Percentiles rank a stretch among this genome's conserved stretches.
Conservation (phyloP, 2,113 vertebrate genomes). For the Vireo altiloquus region DNA sequence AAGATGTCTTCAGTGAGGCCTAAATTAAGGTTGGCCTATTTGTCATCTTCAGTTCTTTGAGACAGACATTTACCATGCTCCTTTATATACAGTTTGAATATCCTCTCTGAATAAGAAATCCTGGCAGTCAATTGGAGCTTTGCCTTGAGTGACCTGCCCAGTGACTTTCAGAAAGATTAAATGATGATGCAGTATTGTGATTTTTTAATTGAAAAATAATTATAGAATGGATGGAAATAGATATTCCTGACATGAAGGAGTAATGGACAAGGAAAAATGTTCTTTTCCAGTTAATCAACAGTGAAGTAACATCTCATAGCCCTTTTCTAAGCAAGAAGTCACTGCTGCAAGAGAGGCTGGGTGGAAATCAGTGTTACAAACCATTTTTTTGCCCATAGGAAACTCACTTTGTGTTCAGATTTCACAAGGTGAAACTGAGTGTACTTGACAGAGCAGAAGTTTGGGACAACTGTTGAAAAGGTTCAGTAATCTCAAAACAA, state of each 20-base stretch:
- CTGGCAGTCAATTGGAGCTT: neutral
- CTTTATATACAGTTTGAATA: neutral
- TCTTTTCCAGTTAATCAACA: neutral
- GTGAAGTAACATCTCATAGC: neutral
- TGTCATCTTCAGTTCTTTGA: neutral
- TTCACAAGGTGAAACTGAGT: neutral
- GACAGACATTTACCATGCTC: neutral
- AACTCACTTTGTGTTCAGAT: neutral
- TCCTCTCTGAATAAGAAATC: neutral
- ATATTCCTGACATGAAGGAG: neutral
- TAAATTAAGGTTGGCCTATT: conserved; percentile 28
- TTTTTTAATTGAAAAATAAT: neutral
- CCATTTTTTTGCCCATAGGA: neutral
- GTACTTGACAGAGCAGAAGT: neutral
- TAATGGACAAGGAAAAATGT: neutral
- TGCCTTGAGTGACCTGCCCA: neutral
- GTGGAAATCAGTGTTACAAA: neutral
- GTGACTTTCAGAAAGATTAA: conserved; percentile 16
- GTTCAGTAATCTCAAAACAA: neutral
- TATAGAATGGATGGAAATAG: neutral
- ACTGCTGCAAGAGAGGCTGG: neutral
- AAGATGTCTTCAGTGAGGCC: neutral
- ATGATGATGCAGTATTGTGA: neutral
- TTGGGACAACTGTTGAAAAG: neutral
- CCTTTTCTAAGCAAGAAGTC: neutral